A percentile compares a stretch with the other conserved stretches of the same genome.
Conservation (phyloP, 2,113 vertebrate genomes). For the Falco punctatus region DNA sequence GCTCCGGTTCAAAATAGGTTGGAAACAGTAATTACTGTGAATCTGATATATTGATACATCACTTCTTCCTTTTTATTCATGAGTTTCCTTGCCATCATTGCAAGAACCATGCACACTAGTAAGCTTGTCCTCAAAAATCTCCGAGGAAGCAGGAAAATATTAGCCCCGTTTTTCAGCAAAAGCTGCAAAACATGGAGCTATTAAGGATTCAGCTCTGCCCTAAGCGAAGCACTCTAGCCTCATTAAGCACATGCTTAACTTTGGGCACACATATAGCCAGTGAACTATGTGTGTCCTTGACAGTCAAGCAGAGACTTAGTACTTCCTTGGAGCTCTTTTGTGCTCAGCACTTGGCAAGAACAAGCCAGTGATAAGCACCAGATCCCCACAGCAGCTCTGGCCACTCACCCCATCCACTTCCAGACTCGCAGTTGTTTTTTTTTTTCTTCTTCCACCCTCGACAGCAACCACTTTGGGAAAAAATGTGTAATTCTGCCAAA, state of each 20-base stretch:
- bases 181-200: conserved; percentile 36
- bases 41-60: background rate
- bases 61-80: background rate
- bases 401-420: rapidly evolving
- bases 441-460: background rate
- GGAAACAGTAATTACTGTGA: conserved; percentile 12
- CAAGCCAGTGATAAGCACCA: background rate
- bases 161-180: background rate
- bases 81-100: background rate
- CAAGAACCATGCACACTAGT: background rate
- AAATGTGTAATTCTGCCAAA: background rate
- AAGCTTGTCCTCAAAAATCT: conserved; percentile 37
- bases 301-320: background rate
- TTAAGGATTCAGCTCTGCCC: conserved; percentile 40
- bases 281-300: conserved; percentile 57
- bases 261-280: conserved; percentile 43
- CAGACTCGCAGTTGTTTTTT: background rate
- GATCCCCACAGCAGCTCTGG: background rate
- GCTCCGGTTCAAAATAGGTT: background rate
- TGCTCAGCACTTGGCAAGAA: background rate
- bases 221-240: conserved; percentile 28
- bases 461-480: background rate
- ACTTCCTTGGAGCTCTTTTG: conserved; percentile 7
- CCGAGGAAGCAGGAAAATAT: conserved; percentile 18
- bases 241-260: conserved; percentile 64